phyloP scores from a whole-genome alignment of 2,888 invertebrate genomes.

The Uloborus plumipes region DNA sequence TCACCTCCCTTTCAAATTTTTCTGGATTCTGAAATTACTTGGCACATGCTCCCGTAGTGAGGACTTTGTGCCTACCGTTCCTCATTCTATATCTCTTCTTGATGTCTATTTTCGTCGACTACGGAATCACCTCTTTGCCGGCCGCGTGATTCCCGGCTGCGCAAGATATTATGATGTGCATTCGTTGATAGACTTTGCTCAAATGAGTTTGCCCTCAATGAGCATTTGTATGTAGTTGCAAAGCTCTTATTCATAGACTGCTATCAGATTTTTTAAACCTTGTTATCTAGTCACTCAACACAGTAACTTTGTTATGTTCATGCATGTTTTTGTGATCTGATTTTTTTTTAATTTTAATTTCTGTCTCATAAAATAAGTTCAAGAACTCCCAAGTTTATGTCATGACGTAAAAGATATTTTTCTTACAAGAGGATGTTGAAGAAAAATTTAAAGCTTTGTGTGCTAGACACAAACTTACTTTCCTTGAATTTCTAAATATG shows the following conservation, averaged over 20 bases:
- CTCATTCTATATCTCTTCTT: constrained; percentile 63
- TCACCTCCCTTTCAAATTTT: constrained; percentile 45
- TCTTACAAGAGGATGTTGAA: too few relatives aligned
- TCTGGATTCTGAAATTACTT: constrained; percentile 49
- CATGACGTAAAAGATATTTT: too few relatives aligned
- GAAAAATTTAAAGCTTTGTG: too few relatives aligned
- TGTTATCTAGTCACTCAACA: constrained; percentile 60
- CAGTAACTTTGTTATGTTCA: constrained; percentile 20
- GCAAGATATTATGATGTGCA: constrained; percentile 53
- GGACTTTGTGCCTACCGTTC: constrained; percentile 54
- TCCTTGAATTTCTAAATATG: too few relatives aligned
- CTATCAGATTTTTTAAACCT: constrained; percentile 57
- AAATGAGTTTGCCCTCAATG: constrained; percentile 59
- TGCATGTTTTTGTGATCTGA: too few relatives aligned
- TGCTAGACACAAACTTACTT: too few relatives aligned
- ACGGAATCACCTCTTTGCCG: constrained; percentile 53
- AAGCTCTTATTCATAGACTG: constrained; percentile 61
- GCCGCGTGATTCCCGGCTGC: constrained; percentile 38
- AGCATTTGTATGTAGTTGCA: constrained; percentile 63
- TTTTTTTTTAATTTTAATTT: not conserved
- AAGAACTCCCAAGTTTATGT: too few relatives aligned
- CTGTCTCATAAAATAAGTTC: not conserved
- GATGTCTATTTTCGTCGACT: constrained; percentile 63
- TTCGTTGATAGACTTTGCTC: constrained; percentile 60
- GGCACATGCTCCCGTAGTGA: constrained; percentile 40